Percentiles rank a stretch among this genome's conserved stretches.
Conservation (phyloP, 1,140 invertebrate genomes). For the Tachypleus tridentatus region DNA sequence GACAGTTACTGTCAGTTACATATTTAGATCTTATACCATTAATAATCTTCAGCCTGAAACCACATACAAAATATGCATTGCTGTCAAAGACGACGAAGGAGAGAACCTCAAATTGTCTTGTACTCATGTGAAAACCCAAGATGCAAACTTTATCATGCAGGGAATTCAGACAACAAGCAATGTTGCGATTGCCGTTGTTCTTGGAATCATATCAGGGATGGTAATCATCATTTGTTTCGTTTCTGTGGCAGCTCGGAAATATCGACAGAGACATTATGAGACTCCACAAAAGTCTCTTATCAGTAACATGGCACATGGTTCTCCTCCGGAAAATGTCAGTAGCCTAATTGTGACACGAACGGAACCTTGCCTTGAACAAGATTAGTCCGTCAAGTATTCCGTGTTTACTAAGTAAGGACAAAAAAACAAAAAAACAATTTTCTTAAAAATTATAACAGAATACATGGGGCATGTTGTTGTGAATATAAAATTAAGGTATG, state of each 20-base stretch:
- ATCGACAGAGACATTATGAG: conserved; percentile 33
- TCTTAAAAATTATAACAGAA: too few species aligned
- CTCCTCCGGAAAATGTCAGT: too few species aligned
- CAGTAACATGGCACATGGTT: conserved; percentile 26
- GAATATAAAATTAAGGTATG: too few species aligned
- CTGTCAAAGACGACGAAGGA: conserved; percentile 32
- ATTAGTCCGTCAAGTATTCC: too few species aligned
- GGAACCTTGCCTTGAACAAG: too few species aligned
- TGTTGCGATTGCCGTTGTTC: conserved; percentile 30
- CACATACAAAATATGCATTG: conserved; percentile 38
- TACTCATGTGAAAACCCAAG: conserved; percentile 27
- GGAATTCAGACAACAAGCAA: conserved; percentile 30
- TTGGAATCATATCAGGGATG: conserved; percentile 28
- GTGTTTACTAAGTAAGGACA: too few species aligned
- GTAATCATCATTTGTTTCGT: conserved; percentile 28
- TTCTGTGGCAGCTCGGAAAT: conserved; percentile 26
- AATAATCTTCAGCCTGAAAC: conserved; percentile 33
- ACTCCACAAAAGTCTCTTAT: conserved; percentile 26
- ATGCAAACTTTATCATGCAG: conserved; percentile 26
- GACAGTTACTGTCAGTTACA: conserved; percentile 22
- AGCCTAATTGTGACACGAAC: too few species aligned
- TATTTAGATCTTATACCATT: conserved; percentile 35
- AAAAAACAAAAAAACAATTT: too few species aligned
- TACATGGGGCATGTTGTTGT: too few species aligned
- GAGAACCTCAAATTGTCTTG: conserved; percentile 34